Percentiles rank a stretch among this genome's conserved stretches.
phyloP scores from a whole-genome alignment of 1,140 invertebrate species.

The Achroia grisella region DNA sequence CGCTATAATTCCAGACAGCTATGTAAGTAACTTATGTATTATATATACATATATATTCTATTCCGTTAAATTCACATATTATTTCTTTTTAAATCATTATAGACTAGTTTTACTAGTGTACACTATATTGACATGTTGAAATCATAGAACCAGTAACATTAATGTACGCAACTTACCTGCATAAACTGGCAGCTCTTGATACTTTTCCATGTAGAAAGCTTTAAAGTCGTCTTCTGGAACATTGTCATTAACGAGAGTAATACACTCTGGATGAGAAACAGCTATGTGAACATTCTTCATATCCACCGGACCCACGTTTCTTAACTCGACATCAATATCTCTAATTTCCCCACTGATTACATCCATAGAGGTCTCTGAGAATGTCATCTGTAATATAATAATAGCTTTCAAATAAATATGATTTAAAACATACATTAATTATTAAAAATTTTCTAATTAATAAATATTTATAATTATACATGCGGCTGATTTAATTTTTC shows the following conservation, averaged over 20 bases:
- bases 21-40: too few relatives aligned
- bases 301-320: conserved; percentile 80
- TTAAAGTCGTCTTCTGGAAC: conserved; percentile 43
- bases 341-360: conserved; percentile 85
- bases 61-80: too few relatives aligned
- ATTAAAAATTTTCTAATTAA: not conserved
- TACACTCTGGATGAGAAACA: conserved; percentile 80
- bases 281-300: conserved; percentile 80
- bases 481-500: not conserved
- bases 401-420: conserved; percentile 4
- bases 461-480: not conserved
- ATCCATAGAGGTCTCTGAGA: conserved; percentile 79
- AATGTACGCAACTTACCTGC: conserved; percentile 19
- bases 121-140: too few relatives aligned
- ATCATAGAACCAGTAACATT: not conserved
- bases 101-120: too few relatives aligned
- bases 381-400: conserved; percentile 65
- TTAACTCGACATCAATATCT: conserved; percentile 78
- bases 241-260: conserved; percentile 68
- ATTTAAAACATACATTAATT: too few relatives aligned
- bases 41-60: too few relatives aligned
- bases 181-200: conserved; percentile 31
- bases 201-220: conserved; percentile 48
- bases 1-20: too few relatives aligned
- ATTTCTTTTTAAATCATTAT: too few relatives aligned